Percentiles rank a stretch among this genome's conserved stretches.
These are phyloP conservation scores for Hassar affinis DNA, from an alignment of 2,113 vertebrate species.

Conservation along the genomic window DNA sequence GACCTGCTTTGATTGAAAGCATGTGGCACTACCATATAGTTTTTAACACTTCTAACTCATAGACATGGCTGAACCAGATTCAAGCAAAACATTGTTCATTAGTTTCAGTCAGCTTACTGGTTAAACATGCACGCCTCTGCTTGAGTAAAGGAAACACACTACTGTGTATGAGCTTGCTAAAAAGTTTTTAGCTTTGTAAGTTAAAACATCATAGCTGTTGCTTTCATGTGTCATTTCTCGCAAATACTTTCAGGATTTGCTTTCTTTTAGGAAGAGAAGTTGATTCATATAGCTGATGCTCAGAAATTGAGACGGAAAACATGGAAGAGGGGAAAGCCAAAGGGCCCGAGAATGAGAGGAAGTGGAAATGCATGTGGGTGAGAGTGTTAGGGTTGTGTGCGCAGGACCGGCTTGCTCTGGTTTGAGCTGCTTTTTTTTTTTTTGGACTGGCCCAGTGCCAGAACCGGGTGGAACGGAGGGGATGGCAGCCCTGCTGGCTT, in stretches of 20 bases:
- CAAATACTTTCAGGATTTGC: not conserved
- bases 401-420: slow-evolving; percentile 69
- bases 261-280: not conserved
- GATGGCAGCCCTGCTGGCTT: slow-evolving; percentile 35
- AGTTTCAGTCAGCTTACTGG: not conserved
- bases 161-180: not conserved
- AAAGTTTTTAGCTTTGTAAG: not conserved
- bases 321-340: not conserved
- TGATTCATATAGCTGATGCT: not conserved
- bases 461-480: slow-evolving; percentile 43
- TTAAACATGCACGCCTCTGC: not conserved
- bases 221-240: not conserved
- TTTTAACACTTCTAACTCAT: not conserved
- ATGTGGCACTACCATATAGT: slow-evolving; percentile 24
- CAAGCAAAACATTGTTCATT: not conserved
- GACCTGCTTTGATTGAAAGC: slow-evolving; percentile 54
- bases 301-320: not conserved
- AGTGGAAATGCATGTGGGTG: slow-evolving; percentile 32
- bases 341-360: slow-evolving; percentile 9
- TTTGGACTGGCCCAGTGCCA: slow-evolving; percentile 46
- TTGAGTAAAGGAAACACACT: not conserved
- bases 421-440: slow-evolving; percentile 69
- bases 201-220: not conserved
- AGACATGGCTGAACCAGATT: not conserved
- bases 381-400: slow-evolving; percentile 48